Conservation (phyloP, 2,113 vertebrate genomes). For the Chaetops frenatus region DNA sequence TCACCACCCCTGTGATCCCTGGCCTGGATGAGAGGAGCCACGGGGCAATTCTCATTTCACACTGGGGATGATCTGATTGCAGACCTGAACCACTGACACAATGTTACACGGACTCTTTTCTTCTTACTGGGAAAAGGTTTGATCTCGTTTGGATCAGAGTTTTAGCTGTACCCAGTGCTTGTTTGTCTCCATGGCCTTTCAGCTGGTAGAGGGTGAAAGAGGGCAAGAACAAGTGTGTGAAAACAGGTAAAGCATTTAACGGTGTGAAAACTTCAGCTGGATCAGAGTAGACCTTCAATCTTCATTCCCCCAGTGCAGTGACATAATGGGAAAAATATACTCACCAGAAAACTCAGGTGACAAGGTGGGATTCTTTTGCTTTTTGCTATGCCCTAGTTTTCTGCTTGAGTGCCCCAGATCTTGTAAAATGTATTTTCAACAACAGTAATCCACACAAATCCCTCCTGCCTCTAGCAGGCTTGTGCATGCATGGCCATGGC, state of each 20-base stretch:
- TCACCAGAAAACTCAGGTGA: neutral
- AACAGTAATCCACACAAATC: neutral
- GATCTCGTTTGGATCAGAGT: neutral
- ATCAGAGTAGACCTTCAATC: neutral
- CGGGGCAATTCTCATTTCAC: neutral
- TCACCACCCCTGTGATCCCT: neutral
- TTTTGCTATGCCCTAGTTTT: neutral
- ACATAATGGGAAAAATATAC: neutral
- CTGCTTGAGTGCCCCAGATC: neutral
- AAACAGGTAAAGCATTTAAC: neutral
- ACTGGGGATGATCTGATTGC: neutral
- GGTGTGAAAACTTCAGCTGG: neutral
- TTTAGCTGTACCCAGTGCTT: neutral
- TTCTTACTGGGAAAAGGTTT: neutral
- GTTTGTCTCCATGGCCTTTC: neutral
- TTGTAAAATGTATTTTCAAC: neutral
- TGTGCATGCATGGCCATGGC: neutral
- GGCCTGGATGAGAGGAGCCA: neutral
- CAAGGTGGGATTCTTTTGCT: neutral
- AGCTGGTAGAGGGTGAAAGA: neutral
- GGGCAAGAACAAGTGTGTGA: neutral
- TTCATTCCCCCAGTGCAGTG: neutral
- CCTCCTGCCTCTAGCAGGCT: neutral
- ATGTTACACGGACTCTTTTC: neutral
- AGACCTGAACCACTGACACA: neutral